Evolutionary conservation across 2,888 invertebrate species (phyloP).

Genomic region (Pachycephus smyrnensis): DNA sequence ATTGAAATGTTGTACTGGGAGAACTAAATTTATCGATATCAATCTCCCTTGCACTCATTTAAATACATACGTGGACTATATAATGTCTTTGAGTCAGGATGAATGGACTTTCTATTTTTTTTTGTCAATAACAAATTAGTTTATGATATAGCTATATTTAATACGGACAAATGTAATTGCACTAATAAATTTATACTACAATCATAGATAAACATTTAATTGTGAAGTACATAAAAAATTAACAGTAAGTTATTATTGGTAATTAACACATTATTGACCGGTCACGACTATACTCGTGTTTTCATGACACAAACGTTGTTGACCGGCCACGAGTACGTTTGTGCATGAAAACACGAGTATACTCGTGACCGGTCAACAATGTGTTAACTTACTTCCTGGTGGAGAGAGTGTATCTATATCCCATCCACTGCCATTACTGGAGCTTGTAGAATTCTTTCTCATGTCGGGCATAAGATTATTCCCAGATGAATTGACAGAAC

Average conservation of each 20-base stretch:
- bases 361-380: too few relatives aligned
- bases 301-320: too few relatives aligned
- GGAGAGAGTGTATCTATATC: slow-evolving; percentile 53
- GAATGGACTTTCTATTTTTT: slow-evolving; percentile 3
- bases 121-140: not conserved
- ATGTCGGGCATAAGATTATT: slow-evolving; percentile 47
- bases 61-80: not conserved
- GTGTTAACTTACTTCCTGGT: slow-evolving; percentile 48
- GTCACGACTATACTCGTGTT: too few relatives aligned
- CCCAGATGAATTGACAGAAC: slow-evolving; percentile 58
- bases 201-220: too few relatives aligned
- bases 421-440: slow-evolving; percentile 60
- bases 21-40: too few relatives aligned
- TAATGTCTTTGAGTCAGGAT: not conserved
- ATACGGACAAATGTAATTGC: slow-evolving; percentile 7
- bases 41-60: not conserved
- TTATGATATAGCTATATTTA: not conserved
- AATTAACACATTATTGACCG: too few relatives aligned
- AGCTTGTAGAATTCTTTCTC: slow-evolving; percentile 58
- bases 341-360: too few relatives aligned
- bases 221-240: not conserved
- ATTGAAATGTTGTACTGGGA: too few relatives aligned
- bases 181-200: slow-evolving; percentile 1
- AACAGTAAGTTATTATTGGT: not conserved
- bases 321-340: too few relatives aligned